phyloP scores from a whole-genome alignment of 2,888 invertebrate genomes.

The Lysandra coridon region DNA sequence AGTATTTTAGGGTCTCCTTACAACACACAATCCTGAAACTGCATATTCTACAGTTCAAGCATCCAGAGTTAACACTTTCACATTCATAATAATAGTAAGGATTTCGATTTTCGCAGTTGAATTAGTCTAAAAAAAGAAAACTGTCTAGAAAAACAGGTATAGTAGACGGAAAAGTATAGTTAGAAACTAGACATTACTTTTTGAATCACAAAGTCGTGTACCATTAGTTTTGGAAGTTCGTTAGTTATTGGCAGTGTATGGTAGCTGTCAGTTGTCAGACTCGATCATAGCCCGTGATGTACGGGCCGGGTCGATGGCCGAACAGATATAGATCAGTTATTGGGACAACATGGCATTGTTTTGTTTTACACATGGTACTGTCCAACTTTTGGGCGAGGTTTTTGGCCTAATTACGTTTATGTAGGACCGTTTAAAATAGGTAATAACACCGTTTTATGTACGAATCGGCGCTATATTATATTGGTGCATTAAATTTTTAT shows the following conservation, averaged over 20 bases:
- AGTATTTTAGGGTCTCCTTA: too few species aligned
- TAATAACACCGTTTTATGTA: too few species aligned
- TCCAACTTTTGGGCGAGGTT: background rate
- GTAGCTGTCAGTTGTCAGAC: constrained; percentile 21
- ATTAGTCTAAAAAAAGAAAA: background rate
- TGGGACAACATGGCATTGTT: constrained; percentile 28
- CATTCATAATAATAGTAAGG: too few species aligned
- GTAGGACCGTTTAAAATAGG: background rate
- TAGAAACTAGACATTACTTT: background rate
- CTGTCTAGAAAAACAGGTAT: background rate
- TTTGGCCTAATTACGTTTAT: constrained; percentile 1
- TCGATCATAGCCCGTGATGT: constrained; percentile 4
- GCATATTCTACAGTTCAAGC: too few species aligned
- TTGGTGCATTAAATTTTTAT: too few species aligned
- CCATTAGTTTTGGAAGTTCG: background rate
- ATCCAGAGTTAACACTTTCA: too few species aligned
- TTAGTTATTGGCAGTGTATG: constrained; percentile 5
- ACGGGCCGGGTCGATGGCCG: constrained; percentile 20
- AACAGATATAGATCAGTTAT: constrained; percentile 14
- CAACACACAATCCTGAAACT: too few species aligned
- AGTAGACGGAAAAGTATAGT: background rate
- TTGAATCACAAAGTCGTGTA: background rate
- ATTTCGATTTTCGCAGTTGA: too few species aligned
- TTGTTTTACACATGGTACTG: background rate
- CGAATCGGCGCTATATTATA: too few species aligned